Evolutionary conservation across 1,140 invertebrate genomes (phyloP), one percentile per base, ranked within the genome.

Genomic region (Bombus ignitus): DNA sequence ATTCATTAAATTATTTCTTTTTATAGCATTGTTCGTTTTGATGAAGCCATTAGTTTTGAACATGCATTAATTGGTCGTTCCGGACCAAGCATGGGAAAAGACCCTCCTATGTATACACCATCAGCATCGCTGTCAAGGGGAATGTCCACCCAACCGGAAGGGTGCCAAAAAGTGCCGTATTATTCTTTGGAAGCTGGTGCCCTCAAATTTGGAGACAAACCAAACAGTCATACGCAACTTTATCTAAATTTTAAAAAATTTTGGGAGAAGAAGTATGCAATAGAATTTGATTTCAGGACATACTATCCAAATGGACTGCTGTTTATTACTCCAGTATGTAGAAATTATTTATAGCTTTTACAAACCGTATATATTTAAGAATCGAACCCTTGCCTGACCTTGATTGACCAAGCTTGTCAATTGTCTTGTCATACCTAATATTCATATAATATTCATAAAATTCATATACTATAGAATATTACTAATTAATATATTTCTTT

Each of bases 251-350:
- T 96, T 37, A 95, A 96, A 62, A 96, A 96, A 90, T 96, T 97
- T 83, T 96, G 97, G 95, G 96, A 96, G 83, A 96, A 96, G 84
- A 96, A 97, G 90, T 98, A 98, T 90, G 96, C 96, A 13, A 94
- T 99, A 57, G 97, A 97, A 78, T 97, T 99, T 88, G 97, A 98
- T 89, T 98, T 99, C 92, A 95, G 98, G 44, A 99, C 98, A 0
- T 98, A 97, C 92, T 98, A 98, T 94, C 96, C 97, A 0, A 97
- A 98, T 92, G 98, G 98, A 62, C 93, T 98, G 79, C 93, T 99
- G 10, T 97, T 98, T 75, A 95, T 98, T 10, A 96, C 97, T 65
- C 96, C 97, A 22, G 97, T 97, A 95, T 13, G 83, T 72, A 95
- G 95, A 39, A 47, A 94, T 39, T 72, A 53, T 22, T 22, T 53